Evolutionary conservation across 2,113 vertebrate genomes (phyloP), one percentile per base, ranked within the genome.

Genomic region (Sterna hirundo): DNA sequence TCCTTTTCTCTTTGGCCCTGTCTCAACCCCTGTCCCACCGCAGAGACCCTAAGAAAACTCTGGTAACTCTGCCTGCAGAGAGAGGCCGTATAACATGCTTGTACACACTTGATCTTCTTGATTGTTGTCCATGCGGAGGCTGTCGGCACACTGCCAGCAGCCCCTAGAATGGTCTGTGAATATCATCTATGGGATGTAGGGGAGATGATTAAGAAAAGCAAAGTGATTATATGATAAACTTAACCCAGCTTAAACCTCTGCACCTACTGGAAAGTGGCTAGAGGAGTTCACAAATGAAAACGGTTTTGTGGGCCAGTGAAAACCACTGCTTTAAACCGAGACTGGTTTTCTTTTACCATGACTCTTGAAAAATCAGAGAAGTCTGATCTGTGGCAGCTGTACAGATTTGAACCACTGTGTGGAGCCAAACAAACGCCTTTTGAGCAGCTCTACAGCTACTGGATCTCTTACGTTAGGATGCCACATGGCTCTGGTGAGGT

Each of bases 381-480:
- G 22, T 46, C 49, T 27, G 57, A 55, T 46, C 16, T 11, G 30
- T 65, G 51, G 46, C 16, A 76, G 72, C 94, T 69, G 34, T 81
- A 52, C 42, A 13, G 17, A 8, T 11, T 47, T 9, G 9, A 88
- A 44, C 95, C 94, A 92, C 94, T 46, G 64, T 0, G 83, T 77
- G 95, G 95, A 94, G 95, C 93, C 80, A 94, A 54, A 79, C 2
- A 92, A 57, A 75, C 2, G 0, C 20, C 27, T 38, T 88, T 57
- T 12, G 62, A 90, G 64, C 75, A 46, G 49, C 21, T 11, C 21
- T 52, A 3, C 3, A 13, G 52, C 46, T 95, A 32, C 54, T 2
- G 4, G 30, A 49, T 40, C 62, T 7, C 1, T 44, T 46, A 6
- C 0, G 0, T 40, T 10, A n/a, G 38, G 78, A 20, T 55, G 44